These are phyloP conservation scores for Drosophila barbarae DNA, from an alignment of 2,888 invertebrate species.

Conservation along the genomic window DNA sequence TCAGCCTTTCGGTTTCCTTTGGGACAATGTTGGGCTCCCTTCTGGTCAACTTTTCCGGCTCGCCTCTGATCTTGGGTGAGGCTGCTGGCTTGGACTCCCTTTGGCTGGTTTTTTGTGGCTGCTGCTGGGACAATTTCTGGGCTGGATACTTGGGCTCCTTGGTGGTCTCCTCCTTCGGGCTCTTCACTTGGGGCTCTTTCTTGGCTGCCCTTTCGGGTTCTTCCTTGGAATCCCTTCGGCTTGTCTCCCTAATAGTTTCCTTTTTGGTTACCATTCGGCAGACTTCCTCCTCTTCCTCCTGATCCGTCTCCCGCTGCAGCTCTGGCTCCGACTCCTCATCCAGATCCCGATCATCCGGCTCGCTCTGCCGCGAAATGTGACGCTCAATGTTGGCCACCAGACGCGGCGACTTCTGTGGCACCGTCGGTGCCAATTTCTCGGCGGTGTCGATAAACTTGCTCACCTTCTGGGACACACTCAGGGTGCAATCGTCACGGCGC, in stretches of 20 bases:
- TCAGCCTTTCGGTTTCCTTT: constrained; percentile 2
- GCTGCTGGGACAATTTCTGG: constrained; percentile 9
- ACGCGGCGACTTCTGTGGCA: constrained; percentile 80
- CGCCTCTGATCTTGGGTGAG: constrained; percentile 1
- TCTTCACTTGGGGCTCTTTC: not conserved
- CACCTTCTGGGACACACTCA: constrained; percentile 85
- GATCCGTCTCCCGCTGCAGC: constrained; percentile 42
- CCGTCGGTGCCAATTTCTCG: constrained; percentile 80
- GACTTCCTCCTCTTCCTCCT: constrained; percentile 33
- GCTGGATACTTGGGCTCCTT: constrained; percentile 12
- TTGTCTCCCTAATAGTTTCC: constrained; percentile 10
- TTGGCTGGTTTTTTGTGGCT: not conserved
- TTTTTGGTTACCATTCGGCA: constrained; percentile 1
- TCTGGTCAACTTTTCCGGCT: constrained; percentile 11
- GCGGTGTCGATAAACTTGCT: constrained; percentile 84
- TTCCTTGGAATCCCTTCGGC: constrained; percentile 8
- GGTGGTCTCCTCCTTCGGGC: not conserved
- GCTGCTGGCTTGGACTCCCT: constrained; percentile 2
- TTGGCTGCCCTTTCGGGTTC: not conserved
- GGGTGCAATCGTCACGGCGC: constrained; percentile 82
- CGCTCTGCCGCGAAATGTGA: constrained; percentile 76
- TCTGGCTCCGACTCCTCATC: constrained; percentile 57
- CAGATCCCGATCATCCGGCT: constrained; percentile 70
- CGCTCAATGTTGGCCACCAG: constrained; percentile 80
- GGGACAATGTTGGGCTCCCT: constrained; percentile 1